A percentile compares a stretch with the other conserved stretches of the same genome.
Evolutionary conservation across 35 echinoderm and acorn worm genomes (phyloP).

Genomic region (Amphiura filiformis): DNA sequence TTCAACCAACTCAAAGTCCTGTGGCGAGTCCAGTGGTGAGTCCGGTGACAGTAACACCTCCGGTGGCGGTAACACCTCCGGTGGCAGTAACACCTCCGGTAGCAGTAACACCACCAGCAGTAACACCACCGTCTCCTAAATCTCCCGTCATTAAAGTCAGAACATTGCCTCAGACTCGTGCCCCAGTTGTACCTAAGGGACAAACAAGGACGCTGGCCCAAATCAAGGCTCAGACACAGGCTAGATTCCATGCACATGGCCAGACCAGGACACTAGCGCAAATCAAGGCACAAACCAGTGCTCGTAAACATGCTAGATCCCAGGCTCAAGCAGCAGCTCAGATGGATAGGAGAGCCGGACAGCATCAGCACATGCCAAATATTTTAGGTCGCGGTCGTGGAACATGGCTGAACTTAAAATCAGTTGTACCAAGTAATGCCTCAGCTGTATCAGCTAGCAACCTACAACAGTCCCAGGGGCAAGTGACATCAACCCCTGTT

Average conservation of each 20-base stretch:
- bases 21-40: background rate
- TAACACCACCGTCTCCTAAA: background rate
- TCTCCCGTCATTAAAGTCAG: constrained; percentile 8
- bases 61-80: background rate
- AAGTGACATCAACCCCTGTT: background rate
- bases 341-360: constrained; percentile 25
- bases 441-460: constrained; percentile 38
- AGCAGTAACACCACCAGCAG: background rate
- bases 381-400: constrained; percentile 66
- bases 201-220: constrained; percentile 95
- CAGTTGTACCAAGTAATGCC: constrained; percentile 88
- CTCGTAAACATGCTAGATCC: constrained; percentile 56
- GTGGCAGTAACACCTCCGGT: background rate
- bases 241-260: constrained; percentile 67
- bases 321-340: constrained; percentile 41
- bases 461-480: background rate
- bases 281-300: constrained; percentile 88
- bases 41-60: background rate
- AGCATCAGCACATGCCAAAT: constrained; percentile 59
- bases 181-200: constrained; percentile 17
- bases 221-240: constrained; percentile 85
- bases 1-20: background rate
- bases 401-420: constrained; percentile 80
- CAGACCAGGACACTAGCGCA: constrained; percentile 85
- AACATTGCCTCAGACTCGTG: constrained; percentile 34